A percentile compares a stretch with the other conserved stretches of the same genome.
Conservation (phyloP, 2,113 vertebrate genomes). For the Carassius auratus region DNA sequence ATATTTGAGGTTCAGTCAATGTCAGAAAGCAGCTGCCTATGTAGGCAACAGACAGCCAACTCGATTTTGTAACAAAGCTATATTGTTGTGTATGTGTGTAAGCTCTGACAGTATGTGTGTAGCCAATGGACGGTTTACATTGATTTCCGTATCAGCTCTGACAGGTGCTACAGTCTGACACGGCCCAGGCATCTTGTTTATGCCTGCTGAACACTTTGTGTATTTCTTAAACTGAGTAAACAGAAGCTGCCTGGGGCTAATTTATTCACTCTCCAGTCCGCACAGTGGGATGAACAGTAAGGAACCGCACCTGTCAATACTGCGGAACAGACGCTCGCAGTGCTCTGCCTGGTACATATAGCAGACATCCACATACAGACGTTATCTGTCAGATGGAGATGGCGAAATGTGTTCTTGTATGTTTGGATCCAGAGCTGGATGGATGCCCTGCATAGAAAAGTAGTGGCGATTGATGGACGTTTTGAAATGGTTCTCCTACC, state of each 20-base stretch:
- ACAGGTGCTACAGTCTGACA: slow-evolving; percentile 76
- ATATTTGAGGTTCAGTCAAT: not conserved
- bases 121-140: slow-evolving; percentile 31
- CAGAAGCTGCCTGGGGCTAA: slow-evolving; percentile 74
- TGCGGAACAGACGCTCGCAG: slow-evolving; percentile 55
- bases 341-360: not conserved
- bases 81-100: slow-evolving; percentile 30
- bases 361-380: slow-evolving; percentile 32
- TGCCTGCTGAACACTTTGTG: slow-evolving; percentile 69
- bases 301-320: slow-evolving; percentile 70
- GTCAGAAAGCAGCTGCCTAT: slow-evolving; percentile 9
- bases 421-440: slow-evolving; percentile 3
- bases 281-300: slow-evolving; percentile 69
- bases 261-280: slow-evolving; percentile 73
- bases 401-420: not conserved
- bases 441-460: not conserved
- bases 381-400: slow-evolving; percentile 27
- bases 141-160: slow-evolving; percentile 62
- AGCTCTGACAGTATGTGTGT: slow-evolving; percentile 27
- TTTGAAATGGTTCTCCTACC: not conserved
- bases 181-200: slow-evolving; percentile 71
- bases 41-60: not conserved
- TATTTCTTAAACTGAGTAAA: slow-evolving; percentile 75
- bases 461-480: not conserved
- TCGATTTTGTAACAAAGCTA: not conserved